Base-by-base conservation (phyloP, 1,140 invertebrate genomes). In the Ephestia elutella region DNA sequence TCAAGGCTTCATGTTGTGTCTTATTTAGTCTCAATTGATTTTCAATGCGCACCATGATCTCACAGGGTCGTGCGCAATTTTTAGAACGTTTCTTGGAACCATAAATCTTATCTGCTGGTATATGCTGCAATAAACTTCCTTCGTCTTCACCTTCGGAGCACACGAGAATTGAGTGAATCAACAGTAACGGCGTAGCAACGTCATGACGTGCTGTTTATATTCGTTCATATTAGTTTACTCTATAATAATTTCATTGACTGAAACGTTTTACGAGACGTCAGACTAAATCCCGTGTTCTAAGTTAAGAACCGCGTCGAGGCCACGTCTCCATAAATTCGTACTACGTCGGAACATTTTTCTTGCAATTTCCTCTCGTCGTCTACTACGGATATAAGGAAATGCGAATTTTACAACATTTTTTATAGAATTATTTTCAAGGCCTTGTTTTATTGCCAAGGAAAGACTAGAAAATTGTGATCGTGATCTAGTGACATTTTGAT, bases 181-280 rank as follows among this genome's bases (percentile, higher is more conserved):
- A 73, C 78, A 74, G 58, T 60, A 73, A 55, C 20, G 65, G 63
- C 71, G 62, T 80, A 75, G 80, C 72, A 81, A 84, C 82, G 73
- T 62, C 72, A 62, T 80, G 80, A 79, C 72, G 73, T 53, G 56
- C 57, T 79, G 75, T 84, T 82, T 87, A 82, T 80, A 80, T 76
- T 77, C 66, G 59, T 62, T 81, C 74, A 75, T 79, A 77, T 80
- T 71, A 63, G 78, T 80, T 80, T 83, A 82, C 68, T 78, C 70
- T 79, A 72, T 79, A 82, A 81, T 82, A 80, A 85, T 85, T 83
- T 84, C 78, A 83, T 82, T 81, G 79, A 82, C 75, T 82, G 74
- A 75, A 82, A 78, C 74, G 68, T 74, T 77, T 82, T 65, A 70
- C 64, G 66, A 55, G 67, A 65, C 56, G 55, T 56, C 49, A 48